phyloP scores from a whole-genome alignment of 2,888 invertebrate genomes.

The Epistrophella euchroma region DNA sequence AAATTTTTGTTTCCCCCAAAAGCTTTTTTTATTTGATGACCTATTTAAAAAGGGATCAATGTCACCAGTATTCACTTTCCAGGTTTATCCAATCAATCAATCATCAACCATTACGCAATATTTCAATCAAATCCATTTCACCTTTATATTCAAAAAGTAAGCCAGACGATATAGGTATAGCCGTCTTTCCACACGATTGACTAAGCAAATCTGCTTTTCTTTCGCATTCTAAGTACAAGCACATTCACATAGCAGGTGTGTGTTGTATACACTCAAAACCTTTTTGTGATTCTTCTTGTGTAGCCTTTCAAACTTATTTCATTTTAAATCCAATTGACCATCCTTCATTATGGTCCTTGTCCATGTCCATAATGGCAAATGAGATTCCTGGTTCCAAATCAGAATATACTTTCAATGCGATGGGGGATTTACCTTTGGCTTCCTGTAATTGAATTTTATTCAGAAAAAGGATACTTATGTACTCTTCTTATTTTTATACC shows the following conservation, averaged over 20 bases:
- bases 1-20: not conserved
- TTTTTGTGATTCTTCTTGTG: conserved; percentile 6
- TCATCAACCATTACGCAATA: conserved; percentile 42
- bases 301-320: conserved; percentile 28
- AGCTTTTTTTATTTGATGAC: conserved; percentile 12
- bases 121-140: conserved; percentile 32
- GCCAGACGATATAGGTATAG: conserved; percentile 1
- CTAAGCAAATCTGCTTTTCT: conserved; percentile 22
- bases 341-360: conserved; percentile 61
- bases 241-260: not conserved
- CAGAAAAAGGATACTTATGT: conserved; percentile 21
- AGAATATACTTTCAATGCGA: conserved; percentile 39
- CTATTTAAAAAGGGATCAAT: conserved; percentile 32
- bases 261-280: not conserved
- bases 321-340: conserved; percentile 70
- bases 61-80: conserved; percentile 18
- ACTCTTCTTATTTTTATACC: conserved; percentile 12
- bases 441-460: conserved; percentile 66
- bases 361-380: conserved; percentile 57
- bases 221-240: not conserved
- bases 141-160: conserved; percentile 19
- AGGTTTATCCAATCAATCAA: conserved; percentile 46
- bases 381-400: conserved; percentile 62
- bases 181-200: conserved; percentile 34
- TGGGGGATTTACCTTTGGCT: conserved; percentile 65